Conservation (phyloP, 2,888 invertebrate genomes). For the Biston stratarius region DNA sequence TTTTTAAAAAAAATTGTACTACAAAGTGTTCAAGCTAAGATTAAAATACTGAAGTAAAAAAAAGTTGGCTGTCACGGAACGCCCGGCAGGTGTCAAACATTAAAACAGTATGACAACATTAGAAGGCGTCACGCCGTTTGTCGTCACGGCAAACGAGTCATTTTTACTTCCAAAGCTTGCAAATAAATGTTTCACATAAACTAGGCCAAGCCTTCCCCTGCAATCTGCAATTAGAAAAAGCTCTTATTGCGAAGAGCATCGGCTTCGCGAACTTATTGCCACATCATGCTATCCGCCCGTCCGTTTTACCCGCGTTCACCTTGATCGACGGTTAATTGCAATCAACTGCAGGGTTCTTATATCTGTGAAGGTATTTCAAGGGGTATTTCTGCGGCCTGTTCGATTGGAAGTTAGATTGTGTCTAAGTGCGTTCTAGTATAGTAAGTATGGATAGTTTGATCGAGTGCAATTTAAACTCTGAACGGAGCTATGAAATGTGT, state of each 20-base stretch:
- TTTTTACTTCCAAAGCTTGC: too few relatives aligned
- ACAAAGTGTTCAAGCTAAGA: too few relatives aligned
- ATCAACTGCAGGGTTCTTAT: slow-evolving; percentile 20
- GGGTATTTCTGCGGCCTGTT: slow-evolving; percentile 1
- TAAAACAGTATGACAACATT: too few relatives aligned
- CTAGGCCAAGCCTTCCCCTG: too few relatives aligned
- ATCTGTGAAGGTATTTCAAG: slow-evolving; percentile 26
- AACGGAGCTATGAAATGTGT: background rate
- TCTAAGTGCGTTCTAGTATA: slow-evolving; percentile 4
- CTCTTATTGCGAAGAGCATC: slow-evolving; percentile 25
- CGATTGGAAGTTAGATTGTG: background rate
- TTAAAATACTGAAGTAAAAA: too few relatives aligned
- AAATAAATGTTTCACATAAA: too few relatives aligned
- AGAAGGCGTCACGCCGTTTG: too few relatives aligned
- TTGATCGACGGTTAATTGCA: slow-evolving; percentile 41
- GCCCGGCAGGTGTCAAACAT: too few relatives aligned
- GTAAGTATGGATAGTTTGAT: background rate
- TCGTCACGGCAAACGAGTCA: too few relatives aligned
- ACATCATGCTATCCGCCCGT: slow-evolving; percentile 21
- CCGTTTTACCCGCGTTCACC: slow-evolving; percentile 20
- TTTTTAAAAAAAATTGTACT: too few relatives aligned
- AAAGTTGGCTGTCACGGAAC: too few relatives aligned
- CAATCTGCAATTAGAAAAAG: background rate
- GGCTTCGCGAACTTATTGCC: slow-evolving; percentile 37
- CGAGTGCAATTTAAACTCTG: background rate